These are phyloP conservation scores for Vannuccia rotundouncinata DNA, from an alignment of 2,888 invertebrate species.

Conservation along the genomic window DNA sequence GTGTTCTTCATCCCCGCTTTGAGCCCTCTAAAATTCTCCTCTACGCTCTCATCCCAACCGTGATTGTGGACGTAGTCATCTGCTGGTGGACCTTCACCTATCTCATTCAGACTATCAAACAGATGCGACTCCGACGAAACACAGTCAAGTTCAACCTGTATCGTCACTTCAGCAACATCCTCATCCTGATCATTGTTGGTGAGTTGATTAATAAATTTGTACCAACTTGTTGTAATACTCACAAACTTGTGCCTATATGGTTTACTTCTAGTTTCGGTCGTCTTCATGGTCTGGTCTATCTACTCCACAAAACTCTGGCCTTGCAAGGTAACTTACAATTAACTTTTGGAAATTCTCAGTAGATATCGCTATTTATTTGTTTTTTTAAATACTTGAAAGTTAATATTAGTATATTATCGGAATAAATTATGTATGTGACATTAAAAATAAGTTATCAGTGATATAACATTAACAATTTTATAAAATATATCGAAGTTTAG, in stretches of 20 bases:
- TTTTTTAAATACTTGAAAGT: no score
- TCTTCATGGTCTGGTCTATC: slow-evolving; percentile 87
- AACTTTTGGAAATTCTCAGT: no score
- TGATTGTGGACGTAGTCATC: slow-evolving; percentile 68
- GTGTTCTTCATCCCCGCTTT: slow-evolving; percentile 60
- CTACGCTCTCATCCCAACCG: slow-evolving; percentile 76
- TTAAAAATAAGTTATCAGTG: no score
- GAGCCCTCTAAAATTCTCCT: slow-evolving; percentile 64
- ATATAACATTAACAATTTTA: no score
- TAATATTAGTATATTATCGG: no score
- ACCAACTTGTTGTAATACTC: neutral
- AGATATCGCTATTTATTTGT: no score
- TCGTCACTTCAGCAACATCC: slow-evolving; percentile 84
- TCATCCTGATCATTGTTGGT: slow-evolving; percentile 76
- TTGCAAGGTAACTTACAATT: slow-evolving; percentile 65
- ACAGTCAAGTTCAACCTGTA: slow-evolving; percentile 80
- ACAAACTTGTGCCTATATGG: neutral
- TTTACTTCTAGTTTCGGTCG: slow-evolving; percentile 64
- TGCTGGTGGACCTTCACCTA: slow-evolving; percentile 75
- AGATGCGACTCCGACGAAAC: slow-evolving; percentile 77
- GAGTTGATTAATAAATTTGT: slow-evolving; percentile 34
- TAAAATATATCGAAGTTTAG: no score
- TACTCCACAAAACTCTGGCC: slow-evolving; percentile 67
- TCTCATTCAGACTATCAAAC: slow-evolving; percentile 79
- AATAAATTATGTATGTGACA: no score